Percentiles rank a stretch among this genome's conserved stretches.
phyloP scores from a whole-genome alignment of 2,113 vertebrate species.

The Pungitius pungitius region DNA sequence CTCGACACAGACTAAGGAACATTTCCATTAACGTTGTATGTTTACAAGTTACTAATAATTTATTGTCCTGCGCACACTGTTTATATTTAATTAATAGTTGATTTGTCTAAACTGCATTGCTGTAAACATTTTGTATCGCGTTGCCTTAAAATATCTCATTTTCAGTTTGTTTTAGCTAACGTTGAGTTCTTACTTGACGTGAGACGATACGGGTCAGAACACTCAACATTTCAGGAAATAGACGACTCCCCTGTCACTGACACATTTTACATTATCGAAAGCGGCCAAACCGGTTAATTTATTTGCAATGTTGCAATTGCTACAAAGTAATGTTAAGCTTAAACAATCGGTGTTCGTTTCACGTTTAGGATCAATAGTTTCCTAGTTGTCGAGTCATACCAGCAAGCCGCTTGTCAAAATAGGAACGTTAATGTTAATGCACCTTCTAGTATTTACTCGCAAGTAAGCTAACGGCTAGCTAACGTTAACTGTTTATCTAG shows the following conservation, averaged over 20 bases:
- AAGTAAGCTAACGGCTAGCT: slow-evolving; percentile 59
- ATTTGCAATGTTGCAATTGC: not conserved
- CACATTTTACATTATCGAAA: slow-evolving; percentile 35
- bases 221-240: slow-evolving; percentile 73
- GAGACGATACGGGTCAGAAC: slow-evolving; percentile 49
- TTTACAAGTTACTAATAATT: slow-evolving; percentile 63
- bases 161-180: slow-evolving; percentile 43
- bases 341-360: not conserved
- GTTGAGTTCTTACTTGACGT: slow-evolving; percentile 54
- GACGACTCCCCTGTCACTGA: slow-evolving; percentile 65
- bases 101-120: not conserved
- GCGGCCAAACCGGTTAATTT: not conserved
- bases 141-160: not conserved
- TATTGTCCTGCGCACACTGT: not conserved
- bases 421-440: slow-evolving; percentile 36
- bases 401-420: slow-evolving; percentile 39
- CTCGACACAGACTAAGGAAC: slow-evolving; percentile 51
- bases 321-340: not conserved
- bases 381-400: slow-evolving; percentile 41
- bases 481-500: slow-evolving; percentile 45
- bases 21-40: slow-evolving; percentile 61
- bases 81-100: not conserved
- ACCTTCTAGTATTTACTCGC: slow-evolving; percentile 29
- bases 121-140: not conserved
- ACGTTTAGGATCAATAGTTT: not conserved